These are phyloP conservation scores for Pseudocheirus occidentalis DNA, from an alignment of 2,797 vertebrate genomes.

Conservation along the genomic window DNA sequence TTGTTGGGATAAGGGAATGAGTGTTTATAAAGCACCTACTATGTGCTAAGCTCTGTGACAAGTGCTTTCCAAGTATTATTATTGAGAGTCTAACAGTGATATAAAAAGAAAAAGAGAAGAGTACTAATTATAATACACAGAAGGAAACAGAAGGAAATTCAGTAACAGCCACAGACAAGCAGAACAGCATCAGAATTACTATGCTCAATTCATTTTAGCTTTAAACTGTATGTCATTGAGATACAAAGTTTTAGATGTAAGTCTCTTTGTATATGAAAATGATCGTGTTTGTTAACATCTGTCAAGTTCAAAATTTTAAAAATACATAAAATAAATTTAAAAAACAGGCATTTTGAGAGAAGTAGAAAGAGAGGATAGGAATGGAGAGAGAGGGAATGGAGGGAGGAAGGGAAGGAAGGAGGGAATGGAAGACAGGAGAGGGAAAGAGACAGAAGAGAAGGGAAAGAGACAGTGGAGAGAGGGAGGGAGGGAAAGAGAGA, in stretches of 20 bases:
- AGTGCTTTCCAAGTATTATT: slow-evolving; percentile 8
- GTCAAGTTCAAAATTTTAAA: background rate
- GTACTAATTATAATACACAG: background rate
- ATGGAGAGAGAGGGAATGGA: background rate
- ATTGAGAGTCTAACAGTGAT: background rate
- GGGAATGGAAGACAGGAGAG: background rate
- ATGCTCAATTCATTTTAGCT: background rate
- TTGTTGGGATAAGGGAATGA: background rate
- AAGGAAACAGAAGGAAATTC: slow-evolving; percentile 14
- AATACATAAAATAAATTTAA: background rate
- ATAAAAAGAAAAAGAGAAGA: background rate
- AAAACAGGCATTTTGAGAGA: background rate
- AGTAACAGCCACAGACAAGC: background rate
- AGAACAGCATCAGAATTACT: background rate
- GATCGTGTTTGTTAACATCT: background rate
- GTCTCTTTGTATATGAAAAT: background rate
- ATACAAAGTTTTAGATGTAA: background rate
- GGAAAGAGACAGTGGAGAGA: background rate
- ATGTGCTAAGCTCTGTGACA: background rate
- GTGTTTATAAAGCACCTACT: slow-evolving; percentile 1
- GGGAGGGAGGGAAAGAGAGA: background rate
- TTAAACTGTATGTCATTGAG: background rate
- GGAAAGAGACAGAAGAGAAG: background rate
- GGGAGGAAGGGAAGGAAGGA: background rate
- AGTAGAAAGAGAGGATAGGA: background rate